Conservation (phyloP, 2,888 invertebrate genomes). For the Lacanobia oleracea region DNA sequence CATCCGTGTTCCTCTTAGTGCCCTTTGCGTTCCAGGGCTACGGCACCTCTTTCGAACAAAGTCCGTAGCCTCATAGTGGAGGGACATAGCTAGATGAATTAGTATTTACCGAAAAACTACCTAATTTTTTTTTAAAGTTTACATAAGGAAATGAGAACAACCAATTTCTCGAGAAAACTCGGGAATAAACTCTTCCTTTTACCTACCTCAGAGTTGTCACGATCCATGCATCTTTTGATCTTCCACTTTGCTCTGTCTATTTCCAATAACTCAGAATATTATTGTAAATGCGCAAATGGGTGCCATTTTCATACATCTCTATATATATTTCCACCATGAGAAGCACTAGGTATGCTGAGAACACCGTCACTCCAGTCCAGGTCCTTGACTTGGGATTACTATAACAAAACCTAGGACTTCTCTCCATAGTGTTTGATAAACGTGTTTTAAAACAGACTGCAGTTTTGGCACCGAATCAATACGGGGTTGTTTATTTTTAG, state of each 20-base stretch:
- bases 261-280: slow-evolving; percentile 67
- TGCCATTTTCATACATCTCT: slow-evolving; percentile 81
- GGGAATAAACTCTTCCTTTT: not conserved
- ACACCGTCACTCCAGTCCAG: slow-evolving; percentile 85
- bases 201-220: not conserved
- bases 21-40: no score
- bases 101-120: no score
- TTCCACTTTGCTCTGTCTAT: not conserved
- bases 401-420: slow-evolving; percentile 76
- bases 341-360: slow-evolving; percentile 81
- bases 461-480: slow-evolving; percentile 46
- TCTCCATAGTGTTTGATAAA: slow-evolving; percentile 66
- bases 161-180: no score
- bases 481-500: slow-evolving; percentile 44
- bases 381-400: slow-evolving; percentile 76
- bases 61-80: no score
- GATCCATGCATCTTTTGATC: not conserved
- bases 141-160: no score
- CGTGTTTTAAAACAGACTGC: slow-evolving; percentile 9
- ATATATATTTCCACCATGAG: slow-evolving; percentile 84
- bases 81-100: no score
- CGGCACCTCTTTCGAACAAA: no score
- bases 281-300: slow-evolving; percentile 79
- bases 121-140: no score
- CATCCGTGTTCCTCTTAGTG: no score